Percentiles rank a stretch among this genome's conserved stretches.
Conservation (phyloP, 2,888 invertebrate genomes). For the Drosophila nigricruria region DNA sequence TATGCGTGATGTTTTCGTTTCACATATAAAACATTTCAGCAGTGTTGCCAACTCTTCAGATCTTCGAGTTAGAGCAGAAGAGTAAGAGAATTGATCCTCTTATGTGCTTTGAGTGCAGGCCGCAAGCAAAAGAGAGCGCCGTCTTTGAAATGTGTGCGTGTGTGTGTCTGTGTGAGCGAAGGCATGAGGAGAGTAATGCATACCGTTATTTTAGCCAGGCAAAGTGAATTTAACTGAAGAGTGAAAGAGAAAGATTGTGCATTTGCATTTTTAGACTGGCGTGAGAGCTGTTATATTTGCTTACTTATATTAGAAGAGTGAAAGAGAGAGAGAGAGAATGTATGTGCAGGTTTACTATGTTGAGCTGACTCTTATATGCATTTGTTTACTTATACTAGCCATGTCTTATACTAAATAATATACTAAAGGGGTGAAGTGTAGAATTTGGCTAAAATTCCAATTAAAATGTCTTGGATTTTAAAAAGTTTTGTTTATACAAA, state of each 20-base stretch:
- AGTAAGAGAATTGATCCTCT: not conserved
- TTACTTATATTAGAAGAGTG: not conserved
- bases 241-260: not conserved
- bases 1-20: not conserved
- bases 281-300: not conserved
- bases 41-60: too few relatives aligned
- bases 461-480: not conserved
- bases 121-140: not conserved
- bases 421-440: too few relatives aligned
- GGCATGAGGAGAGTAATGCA: not conserved
- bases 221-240: not conserved
- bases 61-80: not conserved
- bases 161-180: not conserved
- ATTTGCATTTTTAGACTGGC: not conserved
- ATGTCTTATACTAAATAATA: not conserved
- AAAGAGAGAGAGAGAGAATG: too few relatives aligned
- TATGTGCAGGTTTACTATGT: not conserved
- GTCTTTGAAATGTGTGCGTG: too few relatives aligned
- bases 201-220: not conserved
- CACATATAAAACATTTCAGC: not conserved
- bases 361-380: not conserved
- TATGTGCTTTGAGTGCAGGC: not conserved
- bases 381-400: not conserved
- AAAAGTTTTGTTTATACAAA: constrained; percentile 4
- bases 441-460: not conserved